Percentiles rank a stretch among this genome's conserved stretches.
These are phyloP conservation scores for Sebastiscus tertius DNA, from an alignment of 2,797 vertebrate genomes.

Conservation along the genomic window DNA sequence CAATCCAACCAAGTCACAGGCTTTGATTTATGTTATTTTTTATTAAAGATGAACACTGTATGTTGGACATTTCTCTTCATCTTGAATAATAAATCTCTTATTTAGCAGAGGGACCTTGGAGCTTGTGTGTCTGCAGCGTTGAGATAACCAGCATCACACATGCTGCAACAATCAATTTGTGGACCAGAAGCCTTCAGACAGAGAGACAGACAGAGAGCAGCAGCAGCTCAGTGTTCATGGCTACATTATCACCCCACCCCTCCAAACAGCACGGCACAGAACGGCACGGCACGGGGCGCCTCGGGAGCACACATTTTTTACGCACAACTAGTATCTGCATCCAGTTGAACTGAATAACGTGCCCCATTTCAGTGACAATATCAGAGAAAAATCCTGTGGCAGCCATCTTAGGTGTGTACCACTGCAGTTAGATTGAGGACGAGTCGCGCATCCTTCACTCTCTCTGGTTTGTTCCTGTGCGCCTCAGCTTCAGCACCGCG, in stretches of 20 bases:
- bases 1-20: neutral
- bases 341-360: conserved; percentile 25
- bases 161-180: conserved; percentile 57
- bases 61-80: neutral
- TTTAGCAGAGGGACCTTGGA: neutral
- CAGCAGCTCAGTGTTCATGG: conserved; percentile 8
- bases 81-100: conserved; percentile 1
- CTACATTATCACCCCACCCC: conserved; percentile 37
- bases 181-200: conserved; percentile 4
- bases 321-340: conserved; percentile 24
- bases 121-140: conserved; percentile 17
- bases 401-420: conserved; percentile 80
- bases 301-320: neutral
- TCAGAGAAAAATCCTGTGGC: conserved; percentile 60
- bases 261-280: neutral
- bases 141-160: conserved; percentile 41
- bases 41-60: neutral
- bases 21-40: neutral
- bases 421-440: conserved; percentile 43
- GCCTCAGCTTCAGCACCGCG: conserved; percentile 60
- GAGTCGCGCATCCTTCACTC: conserved; percentile 42
- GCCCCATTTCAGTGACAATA: conserved; percentile 58
- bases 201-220: neutral
- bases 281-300: neutral
- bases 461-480: neutral